Percentiles rank a stretch among this genome's conserved stretches.
These are phyloP conservation scores for Takifugu rubripes DNA, from an alignment of 2,797 vertebrate species.

Conservation along the genomic window DNA sequence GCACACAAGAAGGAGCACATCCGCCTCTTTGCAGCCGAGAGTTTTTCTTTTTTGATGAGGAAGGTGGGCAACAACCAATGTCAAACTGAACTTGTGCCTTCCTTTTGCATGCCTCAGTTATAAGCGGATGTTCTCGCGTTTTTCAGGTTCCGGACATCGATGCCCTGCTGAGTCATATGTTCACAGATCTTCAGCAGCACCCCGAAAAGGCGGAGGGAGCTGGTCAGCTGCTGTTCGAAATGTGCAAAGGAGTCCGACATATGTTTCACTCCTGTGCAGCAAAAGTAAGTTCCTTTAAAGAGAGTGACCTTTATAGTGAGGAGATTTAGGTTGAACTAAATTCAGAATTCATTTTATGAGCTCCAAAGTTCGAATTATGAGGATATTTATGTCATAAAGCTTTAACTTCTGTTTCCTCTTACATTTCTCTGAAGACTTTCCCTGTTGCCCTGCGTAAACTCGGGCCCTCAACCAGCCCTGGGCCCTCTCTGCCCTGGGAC, in stretches of 20 bases:
- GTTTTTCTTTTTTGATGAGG: constrained; percentile 97
- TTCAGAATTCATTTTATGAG: no score
- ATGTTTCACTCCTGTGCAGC: constrained; percentile 92
- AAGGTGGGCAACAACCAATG: constrained; percentile 78
- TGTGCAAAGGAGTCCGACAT: constrained; percentile 92
- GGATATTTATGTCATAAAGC: no score
- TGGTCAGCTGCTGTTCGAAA: constrained; percentile 92
- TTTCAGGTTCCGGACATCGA: constrained; percentile 88
- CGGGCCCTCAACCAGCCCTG: constrained; percentile 78
- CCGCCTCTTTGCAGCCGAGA: constrained; percentile 96
- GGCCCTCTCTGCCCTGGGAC: constrained; percentile 78
- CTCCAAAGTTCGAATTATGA: no score
- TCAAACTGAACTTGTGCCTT: neutral
- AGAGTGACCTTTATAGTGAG: neutral
- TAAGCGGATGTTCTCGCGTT: accelerated
- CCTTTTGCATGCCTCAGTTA: neutral
- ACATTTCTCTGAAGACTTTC: constrained; percentile 73
- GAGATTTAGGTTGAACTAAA: neutral
- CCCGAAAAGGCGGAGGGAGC: constrained; percentile 86
- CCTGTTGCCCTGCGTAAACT: constrained; percentile 83
- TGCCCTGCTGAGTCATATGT: constrained; percentile 82
- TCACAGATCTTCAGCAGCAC: constrained; percentile 82
- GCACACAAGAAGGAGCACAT: constrained; percentile 94
- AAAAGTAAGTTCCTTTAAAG: constrained; percentile 69
- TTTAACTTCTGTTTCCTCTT: neutral